Conservation (phyloP, 2,797 vertebrate genomes). For the Catharus ustulatus region DNA sequence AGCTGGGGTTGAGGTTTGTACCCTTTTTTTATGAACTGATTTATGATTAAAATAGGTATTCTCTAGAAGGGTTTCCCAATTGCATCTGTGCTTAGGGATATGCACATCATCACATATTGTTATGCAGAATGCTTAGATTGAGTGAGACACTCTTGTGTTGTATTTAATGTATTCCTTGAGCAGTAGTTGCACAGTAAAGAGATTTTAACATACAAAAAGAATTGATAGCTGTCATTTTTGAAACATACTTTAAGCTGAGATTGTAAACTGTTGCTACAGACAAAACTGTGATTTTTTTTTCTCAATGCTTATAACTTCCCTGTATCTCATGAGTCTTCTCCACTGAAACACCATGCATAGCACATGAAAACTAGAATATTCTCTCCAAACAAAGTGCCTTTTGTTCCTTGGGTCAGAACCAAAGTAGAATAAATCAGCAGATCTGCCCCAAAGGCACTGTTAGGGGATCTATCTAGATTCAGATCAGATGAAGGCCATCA, state of each 20-base stretch:
- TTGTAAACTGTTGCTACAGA: background rate
- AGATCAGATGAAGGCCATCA: background rate
- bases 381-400: background rate
- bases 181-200: background rate
- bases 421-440: background rate
- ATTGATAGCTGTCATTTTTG: background rate
- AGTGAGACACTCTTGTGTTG: background rate
- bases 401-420: background rate
- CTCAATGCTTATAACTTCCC: background rate
- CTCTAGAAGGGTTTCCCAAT: background rate
- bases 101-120: background rate
- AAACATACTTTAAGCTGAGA: background rate
- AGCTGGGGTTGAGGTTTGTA: conserved; percentile 85
- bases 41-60: background rate
- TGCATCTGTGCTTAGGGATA: background rate
- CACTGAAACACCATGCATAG: background rate
- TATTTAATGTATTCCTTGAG: background rate
- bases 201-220: background rate
- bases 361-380: background rate
- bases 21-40: background rate
- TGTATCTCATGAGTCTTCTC: background rate
- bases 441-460: background rate
- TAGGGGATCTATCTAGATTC: background rate
- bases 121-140: background rate
- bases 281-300: background rate